A percentile compares a stretch with the other conserved stretches of the same genome.
These are phyloP conservation scores for Falco punctatus DNA, from an alignment of 2,113 vertebrate species.

Conservation along the genomic window DNA sequence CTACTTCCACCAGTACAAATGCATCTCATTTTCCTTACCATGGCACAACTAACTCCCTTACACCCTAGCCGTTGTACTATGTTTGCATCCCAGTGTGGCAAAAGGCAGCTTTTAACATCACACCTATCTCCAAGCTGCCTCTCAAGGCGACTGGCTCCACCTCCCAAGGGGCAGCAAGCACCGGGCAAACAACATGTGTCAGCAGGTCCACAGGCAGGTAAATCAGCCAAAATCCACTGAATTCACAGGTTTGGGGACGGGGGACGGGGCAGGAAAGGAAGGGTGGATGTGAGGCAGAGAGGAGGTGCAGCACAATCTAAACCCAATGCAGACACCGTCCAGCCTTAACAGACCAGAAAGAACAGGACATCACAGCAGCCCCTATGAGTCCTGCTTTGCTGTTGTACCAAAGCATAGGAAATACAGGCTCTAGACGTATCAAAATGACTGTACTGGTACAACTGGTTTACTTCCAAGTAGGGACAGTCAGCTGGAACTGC, in stretches of 20 bases:
- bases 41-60: not conserved
- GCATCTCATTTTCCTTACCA: not conserved
- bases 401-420: not conserved
- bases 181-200: not conserved
- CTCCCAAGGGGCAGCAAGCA: not conserved
- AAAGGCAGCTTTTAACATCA: not conserved
- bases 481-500: not conserved
- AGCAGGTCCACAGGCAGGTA: not conserved
- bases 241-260: not conserved
- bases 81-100: not conserved
- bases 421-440: not conserved
- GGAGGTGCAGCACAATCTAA: not conserved
- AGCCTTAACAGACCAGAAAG: not conserved
- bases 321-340: rapidly evolving
- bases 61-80: not conserved
- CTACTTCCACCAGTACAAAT: not conserved
- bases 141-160: not conserved
- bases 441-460: not conserved
- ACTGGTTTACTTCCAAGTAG: not conserved
- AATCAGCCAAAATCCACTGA: not conserved
- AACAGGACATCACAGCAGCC: not conserved
- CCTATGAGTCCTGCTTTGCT: not conserved
- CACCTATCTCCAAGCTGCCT: rapidly evolving
- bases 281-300: not conserved
- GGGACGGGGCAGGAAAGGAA: rapidly evolving